Conservation (phyloP, 2,888 invertebrate species). For the Cantharis nigra region DNA sequence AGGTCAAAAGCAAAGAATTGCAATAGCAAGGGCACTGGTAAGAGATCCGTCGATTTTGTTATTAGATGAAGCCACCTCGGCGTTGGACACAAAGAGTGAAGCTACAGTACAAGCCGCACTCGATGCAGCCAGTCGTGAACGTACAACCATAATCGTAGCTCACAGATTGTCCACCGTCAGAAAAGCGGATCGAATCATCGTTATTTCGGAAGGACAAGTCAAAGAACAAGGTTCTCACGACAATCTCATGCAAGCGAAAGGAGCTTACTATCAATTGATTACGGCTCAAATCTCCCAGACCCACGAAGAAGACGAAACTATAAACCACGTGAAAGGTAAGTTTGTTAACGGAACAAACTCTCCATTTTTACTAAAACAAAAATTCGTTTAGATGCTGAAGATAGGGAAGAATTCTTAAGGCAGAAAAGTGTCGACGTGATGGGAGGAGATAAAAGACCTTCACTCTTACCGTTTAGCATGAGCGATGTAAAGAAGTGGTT, state of each 20-base stretch:
- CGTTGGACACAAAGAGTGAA: slow-evolving; percentile 85
- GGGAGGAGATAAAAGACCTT: not conserved
- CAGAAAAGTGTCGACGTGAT: slow-evolving; percentile 8
- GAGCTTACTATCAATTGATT: slow-evolving; percentile 72
- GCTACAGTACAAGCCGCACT: slow-evolving; percentile 81
- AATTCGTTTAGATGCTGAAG: not conserved
- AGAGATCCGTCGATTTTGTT: slow-evolving; percentile 78
- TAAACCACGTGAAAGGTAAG: not conserved
- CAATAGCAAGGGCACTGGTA: slow-evolving; percentile 86
- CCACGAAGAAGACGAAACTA: not conserved
- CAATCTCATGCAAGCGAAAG: slow-evolving; percentile 66
- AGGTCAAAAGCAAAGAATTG: slow-evolving; percentile 89
- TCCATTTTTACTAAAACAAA: not conserved
- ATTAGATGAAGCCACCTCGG: slow-evolving; percentile 89
- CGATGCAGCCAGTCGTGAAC: slow-evolving; percentile 64
- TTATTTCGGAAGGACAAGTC: not conserved
- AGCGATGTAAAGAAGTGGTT: not conserved
- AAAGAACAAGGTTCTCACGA: slow-evolving; percentile 66
- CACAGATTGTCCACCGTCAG: slow-evolving; percentile 77
- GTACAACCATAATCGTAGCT: slow-evolving; percentile 59
- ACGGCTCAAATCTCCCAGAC: slow-evolving; percentile 61
- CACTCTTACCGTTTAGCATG: not conserved
- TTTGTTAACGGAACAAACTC: not conserved
- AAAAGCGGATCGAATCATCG: slow-evolving; percentile 70
- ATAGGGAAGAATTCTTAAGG: not conserved